Evolutionary conservation across 2,113 vertebrate species (phyloP).

Genomic region (Pteropus alecto): DNA sequence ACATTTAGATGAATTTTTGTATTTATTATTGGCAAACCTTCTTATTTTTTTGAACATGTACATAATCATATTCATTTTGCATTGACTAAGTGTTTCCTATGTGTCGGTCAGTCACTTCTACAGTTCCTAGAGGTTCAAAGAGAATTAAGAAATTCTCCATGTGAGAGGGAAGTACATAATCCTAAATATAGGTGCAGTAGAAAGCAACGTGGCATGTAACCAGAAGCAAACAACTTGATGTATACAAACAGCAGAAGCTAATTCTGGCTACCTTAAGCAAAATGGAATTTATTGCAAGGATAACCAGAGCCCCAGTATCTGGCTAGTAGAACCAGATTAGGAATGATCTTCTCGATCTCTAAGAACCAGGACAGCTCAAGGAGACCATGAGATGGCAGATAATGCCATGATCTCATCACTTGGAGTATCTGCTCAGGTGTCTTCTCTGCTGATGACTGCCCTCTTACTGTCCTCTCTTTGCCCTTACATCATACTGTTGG

Average conservation of each 20-base stretch:
- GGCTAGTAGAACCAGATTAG: background rate
- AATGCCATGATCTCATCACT: background rate
- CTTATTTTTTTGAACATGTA: slow-evolving; percentile 35
- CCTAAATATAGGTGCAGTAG: background rate
- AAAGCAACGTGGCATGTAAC: background rate
- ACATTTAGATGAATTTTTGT: background rate
- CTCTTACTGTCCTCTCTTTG: background rate
- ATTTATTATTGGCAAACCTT: background rate
- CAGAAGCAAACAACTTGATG: background rate
- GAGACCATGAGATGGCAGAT: background rate
- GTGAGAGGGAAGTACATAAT: background rate
- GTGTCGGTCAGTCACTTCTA: background rate
- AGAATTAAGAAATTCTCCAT: background rate
- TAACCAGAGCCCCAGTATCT: background rate
- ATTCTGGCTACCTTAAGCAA: background rate
- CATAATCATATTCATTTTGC: background rate
- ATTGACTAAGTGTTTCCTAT: background rate
- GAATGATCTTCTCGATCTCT: background rate
- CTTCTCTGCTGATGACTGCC: background rate
- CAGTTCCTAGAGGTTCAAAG: background rate
- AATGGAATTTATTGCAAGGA: background rate
- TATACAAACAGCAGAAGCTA: background rate
- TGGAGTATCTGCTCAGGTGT: background rate
- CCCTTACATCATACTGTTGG: background rate
- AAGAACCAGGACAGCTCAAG: background rate